Evolutionary conservation across 2,888 invertebrate species (phyloP), one percentile per base, ranked within the genome.

Genomic region (Cataglyphis livida): DNA sequence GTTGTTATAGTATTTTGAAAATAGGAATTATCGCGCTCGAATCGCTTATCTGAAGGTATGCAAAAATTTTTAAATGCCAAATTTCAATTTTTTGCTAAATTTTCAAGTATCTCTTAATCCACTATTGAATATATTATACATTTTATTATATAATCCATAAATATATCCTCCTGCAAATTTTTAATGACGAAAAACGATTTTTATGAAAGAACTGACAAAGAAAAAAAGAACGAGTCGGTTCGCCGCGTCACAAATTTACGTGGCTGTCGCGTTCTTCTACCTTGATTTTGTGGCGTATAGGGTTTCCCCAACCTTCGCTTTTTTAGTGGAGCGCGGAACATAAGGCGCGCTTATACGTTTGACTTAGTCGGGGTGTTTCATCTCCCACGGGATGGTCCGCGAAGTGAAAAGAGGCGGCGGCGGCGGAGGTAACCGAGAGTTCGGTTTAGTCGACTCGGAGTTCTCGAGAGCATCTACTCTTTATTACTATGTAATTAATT

Each of bases 171-270:
- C 25, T 4, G 5, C 25, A 59, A 41, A 57, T 15, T 41, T 41
- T 41, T 44, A 44, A 32, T 12, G 10, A 5, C 10, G 21, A 10
- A 15, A 62, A 35, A 15, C 1, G 21, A 41, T 12, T 2, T 83
- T 73, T 64, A 62, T 85, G 48, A 21, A 85, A 85, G 75, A 83
- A 66, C 44, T 61, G 61, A 48, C 54, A 54, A 68, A 83, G 78
- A 57, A 73, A 64, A 70, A 73, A 61, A 70, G 44, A 44, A 57
- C 84, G 84, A 82, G 81, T 78, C 87, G 86, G 84, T 87, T 82
- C 5, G 6, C 87, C 85, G 83, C 76, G 84, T 85, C 75, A 87
- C 87, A 88, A 91, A 91, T 91, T 90, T 91, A 90, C 90, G 90
- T 85, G 85, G 84, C 84, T 87, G 84, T 89, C 84, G 87, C 85